Evolutionary conservation across 2,113 vertebrate genomes (phyloP), one percentile per base, ranked within the genome.

Genomic region (Terrapene triunguis): DNA sequence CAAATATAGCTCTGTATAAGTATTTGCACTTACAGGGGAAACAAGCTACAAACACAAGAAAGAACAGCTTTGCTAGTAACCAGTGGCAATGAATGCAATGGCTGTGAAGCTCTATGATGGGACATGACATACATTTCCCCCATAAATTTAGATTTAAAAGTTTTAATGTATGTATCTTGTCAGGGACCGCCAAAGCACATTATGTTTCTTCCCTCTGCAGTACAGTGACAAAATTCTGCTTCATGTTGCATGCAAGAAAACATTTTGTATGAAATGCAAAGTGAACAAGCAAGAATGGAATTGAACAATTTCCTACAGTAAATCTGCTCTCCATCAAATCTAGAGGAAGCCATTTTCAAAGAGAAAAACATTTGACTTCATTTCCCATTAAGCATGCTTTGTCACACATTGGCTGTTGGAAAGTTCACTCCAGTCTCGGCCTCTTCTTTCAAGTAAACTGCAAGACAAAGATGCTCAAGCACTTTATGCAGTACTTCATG

Each of bases 131-230:
- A 51, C 12, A 1, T 59, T 78, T 97, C 97, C 91, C 91, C 91
- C 90, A 93, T 95, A 95, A 59, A 97, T 97, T 96, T 97, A 87
- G 89, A 96, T 97, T 97, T 97, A 94, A 96, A 97, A 95, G 82
- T 93, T 95, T 87, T 96, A 97, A 96, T 95, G 89, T 96, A 97
- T 94, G 96, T 83, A 94, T 80, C 88, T 96, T 96, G 92, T 97
- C 95, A 96, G 86, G 55, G 69, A 92, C 94, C 94, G 93, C 95
- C 96, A 97, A 92, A 94, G 74, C 80, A 87, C 79, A 80, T 93
- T 96, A 78, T 1, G 1, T 96, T 74, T 92, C 92, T 95, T 93
- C 85, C n/a, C 27, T 96, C 83, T 91, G 87, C 92, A 80, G 48
- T 44, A 59, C 78, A 69, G 54, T 96, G 96, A 97, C 97, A 97